Evolutionary conservation across 2,113 vertebrate species (phyloP), one percentile per base, ranked within the genome.

Genomic region (Cyprinus carpio): DNA sequence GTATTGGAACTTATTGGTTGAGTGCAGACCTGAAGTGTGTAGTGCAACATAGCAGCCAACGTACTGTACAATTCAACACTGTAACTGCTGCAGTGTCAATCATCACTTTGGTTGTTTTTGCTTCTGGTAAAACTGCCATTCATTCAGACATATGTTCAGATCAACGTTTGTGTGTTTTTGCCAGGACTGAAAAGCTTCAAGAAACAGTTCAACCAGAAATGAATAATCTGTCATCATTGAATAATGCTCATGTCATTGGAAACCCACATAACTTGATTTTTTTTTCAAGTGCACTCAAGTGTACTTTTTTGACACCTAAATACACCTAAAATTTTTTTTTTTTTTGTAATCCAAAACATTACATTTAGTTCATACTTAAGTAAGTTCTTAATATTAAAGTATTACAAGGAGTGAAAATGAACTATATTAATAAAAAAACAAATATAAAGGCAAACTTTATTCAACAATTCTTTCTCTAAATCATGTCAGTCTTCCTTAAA

Each of bases 101-200:
- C 87, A 62, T 49, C 85, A 83, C 56, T 11, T 69, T 18, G 81
- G 54, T 71, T 69, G 37, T 69, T 83, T 27, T 56, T 51, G 67
- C 60, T 71, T 37, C 18, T 81, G 4, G 62, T 78, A 25, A 75
- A 69, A 49, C 25, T 62, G 27, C 20, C 81, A 72, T 58, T 46
- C 12, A 72, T 54, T 82, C 18, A 56, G 29, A 49, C 16, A 34
- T 23, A 77, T 64, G 31, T 80, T 27, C 40, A n/a, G 27, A 34
- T 51, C 4, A 11, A 11, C 31, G 40, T 9, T 27, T 46, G 34
- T 65, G 13, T 65, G 60, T 65, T 65, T 81, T 25, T 81, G 40
- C 7, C 23, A 65, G n/a, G n/a, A 13, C 29, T 1, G 54, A 60
- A 8, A n/a, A n/a, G 20, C 56, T n/a, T 29, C 12, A 27, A 18